Percentiles rank a stretch among this genome's conserved stretches.
These are phyloP conservation scores for Mesocentrotus franciscanus DNA, from an alignment of 53 echinoderm and acorn worm species.

Conservation along the genomic window DNA sequence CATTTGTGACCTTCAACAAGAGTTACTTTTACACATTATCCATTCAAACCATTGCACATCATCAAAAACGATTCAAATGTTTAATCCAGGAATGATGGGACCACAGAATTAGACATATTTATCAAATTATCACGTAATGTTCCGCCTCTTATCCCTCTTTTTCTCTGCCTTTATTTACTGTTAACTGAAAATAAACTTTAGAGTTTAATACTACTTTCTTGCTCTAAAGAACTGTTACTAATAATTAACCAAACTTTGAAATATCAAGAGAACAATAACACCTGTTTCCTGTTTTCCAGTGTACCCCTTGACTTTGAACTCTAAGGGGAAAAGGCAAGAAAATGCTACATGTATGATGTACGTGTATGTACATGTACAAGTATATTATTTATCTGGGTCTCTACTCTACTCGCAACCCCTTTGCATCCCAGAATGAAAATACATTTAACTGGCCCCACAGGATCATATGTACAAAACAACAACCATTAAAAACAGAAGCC, in stretches of 20 bases:
- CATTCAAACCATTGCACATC: neutral
- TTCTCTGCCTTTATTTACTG: neutral
- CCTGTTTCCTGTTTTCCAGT: neutral
- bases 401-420: neutral
- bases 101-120: neutral
- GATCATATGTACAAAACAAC: neutral
- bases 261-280: neutral
- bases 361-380: neutral
- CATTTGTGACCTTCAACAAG: neutral
- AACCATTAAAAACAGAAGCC: neutral
- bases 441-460: neutral
- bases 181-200: neutral
- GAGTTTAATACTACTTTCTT: neutral
- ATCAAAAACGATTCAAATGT: neutral
- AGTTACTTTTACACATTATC: neutral
- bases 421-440: neutral
- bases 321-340: neutral
- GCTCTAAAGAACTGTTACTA: neutral
- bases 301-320: neutral
- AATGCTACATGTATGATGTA: neutral
- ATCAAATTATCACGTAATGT: neutral
- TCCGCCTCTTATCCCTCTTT: neutral
- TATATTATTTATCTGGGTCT: neutral
- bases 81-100: neutral
- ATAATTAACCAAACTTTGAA: neutral